Base-by-base conservation (phyloP, 2,113 vertebrate species). In the Danionella cerebrum region DNA sequence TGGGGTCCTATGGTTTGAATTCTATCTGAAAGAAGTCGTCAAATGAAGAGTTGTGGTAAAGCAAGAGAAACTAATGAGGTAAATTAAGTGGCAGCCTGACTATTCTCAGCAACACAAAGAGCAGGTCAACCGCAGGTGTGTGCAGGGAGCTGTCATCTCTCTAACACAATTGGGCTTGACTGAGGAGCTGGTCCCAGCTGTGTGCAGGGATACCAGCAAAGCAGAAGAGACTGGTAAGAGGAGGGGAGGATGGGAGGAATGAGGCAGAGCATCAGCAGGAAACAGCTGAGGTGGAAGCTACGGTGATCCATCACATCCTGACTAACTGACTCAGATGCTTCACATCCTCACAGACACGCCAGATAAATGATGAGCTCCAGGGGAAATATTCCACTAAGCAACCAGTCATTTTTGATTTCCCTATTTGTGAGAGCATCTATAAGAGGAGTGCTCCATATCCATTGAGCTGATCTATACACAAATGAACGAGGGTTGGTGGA, bases 251-350 rank as follows among this genome's bases (percentile, higher is more conserved):
- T 10, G 39, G 53, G 42, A 36, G 39, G 29, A 36, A 66, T 38
- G 16, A 50, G 48, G 24, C 18, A 67, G 24, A 36, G 41, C 39
- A 67, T 62, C 64, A 58, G 68, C 50, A 57, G 69, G 72, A 75
- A 71, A 57, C 64, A 71, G 64, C 73, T 60, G 64, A 75, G 58
- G 55, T 69, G 63, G 67, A 71, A 67, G 63, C 54, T 52, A 57
- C 4, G 50, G 73, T 75, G 57, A 75, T 75, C 73, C 69, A 75
- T 75, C 73, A 75, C 53, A 58, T 48, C 44, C 57, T 67, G 73
- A 54, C 63, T 68, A 67, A 55, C 25, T 57, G 58, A 57, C 64
- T 55, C 64, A 71, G 57, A 57, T 68, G 68, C 50, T 35, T 12
- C 39, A 50, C 24, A 74, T 74, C 53, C 57, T 63, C 22, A 13